Percentiles rank a stretch among this genome's conserved stretches.
Conservation (phyloP, 2,113 vertebrate species). For the Aegithalos caudatus region DNA sequence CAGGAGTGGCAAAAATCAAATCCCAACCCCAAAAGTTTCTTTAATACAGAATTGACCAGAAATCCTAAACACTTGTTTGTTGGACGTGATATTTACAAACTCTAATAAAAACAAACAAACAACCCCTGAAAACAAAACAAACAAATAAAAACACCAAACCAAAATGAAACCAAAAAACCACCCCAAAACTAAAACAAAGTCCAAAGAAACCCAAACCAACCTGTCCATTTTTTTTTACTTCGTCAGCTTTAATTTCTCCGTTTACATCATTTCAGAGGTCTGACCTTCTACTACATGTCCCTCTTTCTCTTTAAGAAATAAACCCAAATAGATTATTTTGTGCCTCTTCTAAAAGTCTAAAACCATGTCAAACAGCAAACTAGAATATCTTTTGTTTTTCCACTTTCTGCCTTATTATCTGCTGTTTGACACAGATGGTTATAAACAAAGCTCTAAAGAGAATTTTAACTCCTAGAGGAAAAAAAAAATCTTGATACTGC, state of each 20-base stretch:
- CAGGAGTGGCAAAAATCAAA: not conserved
- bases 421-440: not conserved
- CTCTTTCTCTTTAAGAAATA: not conserved
- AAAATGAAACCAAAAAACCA: not conserved
- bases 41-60: not conserved
- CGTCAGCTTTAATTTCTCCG: not conserved
- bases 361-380: not conserved
- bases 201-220: fast-evolving
- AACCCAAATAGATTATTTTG: not conserved
- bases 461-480: not conserved
- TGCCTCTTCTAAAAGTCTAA: not conserved
- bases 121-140: no score
- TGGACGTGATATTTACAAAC: not conserved
- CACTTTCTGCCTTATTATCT: not conserved
- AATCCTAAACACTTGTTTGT: fast-evolving
- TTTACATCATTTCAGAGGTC: not conserved
- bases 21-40: not conserved
- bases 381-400: not conserved
- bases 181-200: not conserved
- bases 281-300: not conserved
- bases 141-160: fast-evolving
- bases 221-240: not conserved
- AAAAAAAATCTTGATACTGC: not conserved
- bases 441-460: not conserved
- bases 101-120: no score